Conservation (phyloP, 2,797 vertebrate species). For the Pogonophryne albipinna region DNA sequence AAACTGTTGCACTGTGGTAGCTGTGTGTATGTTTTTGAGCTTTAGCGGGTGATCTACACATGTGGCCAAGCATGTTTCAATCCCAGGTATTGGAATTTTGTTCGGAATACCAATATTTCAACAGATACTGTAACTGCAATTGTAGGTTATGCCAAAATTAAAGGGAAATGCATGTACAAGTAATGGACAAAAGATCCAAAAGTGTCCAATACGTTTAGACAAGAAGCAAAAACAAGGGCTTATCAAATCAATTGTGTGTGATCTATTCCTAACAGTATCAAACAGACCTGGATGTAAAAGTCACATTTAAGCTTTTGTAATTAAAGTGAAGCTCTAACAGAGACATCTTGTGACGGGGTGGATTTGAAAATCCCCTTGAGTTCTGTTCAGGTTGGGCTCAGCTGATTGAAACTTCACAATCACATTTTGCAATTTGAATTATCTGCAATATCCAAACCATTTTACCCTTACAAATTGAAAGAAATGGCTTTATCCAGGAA, state of each 20-base stretch:
- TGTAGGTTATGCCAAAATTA: constrained; percentile 4
- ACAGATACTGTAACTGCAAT: background rate
- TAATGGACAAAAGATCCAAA: background rate
- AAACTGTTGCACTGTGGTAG: constrained; percentile 12
- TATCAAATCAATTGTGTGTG: background rate
- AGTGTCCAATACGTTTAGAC: constrained; percentile 4
- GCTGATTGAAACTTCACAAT: background rate
- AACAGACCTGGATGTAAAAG: constrained; percentile 5
- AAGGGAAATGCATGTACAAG: background rate
- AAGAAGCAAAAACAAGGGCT: constrained; percentile 19
- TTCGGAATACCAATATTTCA: background rate
- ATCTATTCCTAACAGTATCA: constrained; percentile 8
- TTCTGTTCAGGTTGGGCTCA: background rate
- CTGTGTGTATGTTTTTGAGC: constrained; percentile 4
- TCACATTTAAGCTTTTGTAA: constrained; percentile 13
- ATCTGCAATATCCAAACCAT: background rate
- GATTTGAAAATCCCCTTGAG: background rate
- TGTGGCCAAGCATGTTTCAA: background rate
- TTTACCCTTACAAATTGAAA: background rate
- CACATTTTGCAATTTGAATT: background rate
- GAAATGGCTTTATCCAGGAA: background rate
- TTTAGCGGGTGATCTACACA: background rate
- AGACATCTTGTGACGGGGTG: background rate
- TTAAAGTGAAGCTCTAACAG: constrained; percentile 4
- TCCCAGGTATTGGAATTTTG: background rate